A percentile compares a stretch with the other conserved stretches of the same genome.
These are phyloP conservation scores for Litocranius walleri DNA, from an alignment of 2,113 vertebrate genomes.

Conservation along the genomic window DNA sequence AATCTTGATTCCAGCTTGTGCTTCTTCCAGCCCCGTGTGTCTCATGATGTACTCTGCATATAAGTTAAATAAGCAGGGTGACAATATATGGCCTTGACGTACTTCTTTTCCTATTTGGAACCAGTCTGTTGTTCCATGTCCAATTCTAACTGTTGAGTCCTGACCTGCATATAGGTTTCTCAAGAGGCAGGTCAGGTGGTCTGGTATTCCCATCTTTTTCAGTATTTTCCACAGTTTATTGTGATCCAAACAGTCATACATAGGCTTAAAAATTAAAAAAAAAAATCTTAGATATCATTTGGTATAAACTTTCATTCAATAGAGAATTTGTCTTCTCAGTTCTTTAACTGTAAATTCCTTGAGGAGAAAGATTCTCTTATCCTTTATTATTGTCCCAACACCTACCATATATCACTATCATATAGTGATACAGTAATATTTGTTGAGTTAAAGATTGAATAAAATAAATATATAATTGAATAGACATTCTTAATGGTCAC, in stretches of 20 bases:
- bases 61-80: no score
- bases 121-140: no score
- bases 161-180: no score
- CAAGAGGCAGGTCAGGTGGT: no score
- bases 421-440: background rate
- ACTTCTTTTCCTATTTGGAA: no score
- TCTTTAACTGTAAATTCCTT: background rate
- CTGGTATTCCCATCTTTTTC: no score
- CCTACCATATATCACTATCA: background rate
- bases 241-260: background rate
- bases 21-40: no score
- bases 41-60: no score
- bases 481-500: background rate
- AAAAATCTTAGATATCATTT: background rate
- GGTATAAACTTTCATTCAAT: background rate
- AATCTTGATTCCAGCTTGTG: no score
- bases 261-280: background rate
- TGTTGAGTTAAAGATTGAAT: background rate
- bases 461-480: background rate
- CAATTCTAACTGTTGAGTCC: no score
- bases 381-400: background rate
- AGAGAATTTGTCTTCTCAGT: background rate
- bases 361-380: background rate
- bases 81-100: no score
- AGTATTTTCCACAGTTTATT: no score